These are phyloP conservation scores for Callospermophilus lateralis DNA, from an alignment of 2,113 vertebrate genomes.

Conservation along the genomic window DNA sequence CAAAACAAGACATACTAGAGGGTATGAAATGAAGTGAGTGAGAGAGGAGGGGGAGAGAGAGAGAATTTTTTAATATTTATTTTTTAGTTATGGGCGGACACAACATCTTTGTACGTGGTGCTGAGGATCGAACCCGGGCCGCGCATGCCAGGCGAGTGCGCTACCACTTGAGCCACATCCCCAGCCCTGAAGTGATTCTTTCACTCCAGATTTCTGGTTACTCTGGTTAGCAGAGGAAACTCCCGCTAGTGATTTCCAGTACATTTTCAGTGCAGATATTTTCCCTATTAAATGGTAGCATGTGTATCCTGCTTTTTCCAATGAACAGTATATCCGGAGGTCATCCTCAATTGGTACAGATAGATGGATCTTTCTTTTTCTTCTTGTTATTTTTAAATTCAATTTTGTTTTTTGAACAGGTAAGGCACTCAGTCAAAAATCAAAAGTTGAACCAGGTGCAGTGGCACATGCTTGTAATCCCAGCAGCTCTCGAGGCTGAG, in stretches of 20 bases:
- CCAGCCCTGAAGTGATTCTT: conserved; percentile 28
- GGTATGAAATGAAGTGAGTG: not conserved
- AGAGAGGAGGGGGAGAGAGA: too few relatives aligned
- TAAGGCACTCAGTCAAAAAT: not conserved
- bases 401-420: conserved; percentile 7
- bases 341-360: not conserved
- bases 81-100: too few relatives aligned
- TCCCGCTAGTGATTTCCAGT: not conserved
- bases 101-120: too few relatives aligned
- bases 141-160: too few relatives aligned
- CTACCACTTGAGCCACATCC: too few relatives aligned
- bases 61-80: too few relatives aligned
- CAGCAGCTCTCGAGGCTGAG: too few relatives aligned
- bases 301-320: not conserved
- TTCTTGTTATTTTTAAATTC: conserved; percentile 43
- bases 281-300: not conserved
- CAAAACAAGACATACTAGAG: not conserved
- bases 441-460: too few relatives aligned
- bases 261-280: not conserved
- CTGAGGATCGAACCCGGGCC: too few relatives aligned
- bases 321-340: conserved; percentile 11
- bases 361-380: conserved; percentile 1
- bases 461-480: too few relatives aligned
- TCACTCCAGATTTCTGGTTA: not conserved
- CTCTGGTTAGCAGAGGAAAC: not conserved